Conservation (phyloP, 2,888 invertebrate species). For the Microctonus aethiopoides region DNA sequence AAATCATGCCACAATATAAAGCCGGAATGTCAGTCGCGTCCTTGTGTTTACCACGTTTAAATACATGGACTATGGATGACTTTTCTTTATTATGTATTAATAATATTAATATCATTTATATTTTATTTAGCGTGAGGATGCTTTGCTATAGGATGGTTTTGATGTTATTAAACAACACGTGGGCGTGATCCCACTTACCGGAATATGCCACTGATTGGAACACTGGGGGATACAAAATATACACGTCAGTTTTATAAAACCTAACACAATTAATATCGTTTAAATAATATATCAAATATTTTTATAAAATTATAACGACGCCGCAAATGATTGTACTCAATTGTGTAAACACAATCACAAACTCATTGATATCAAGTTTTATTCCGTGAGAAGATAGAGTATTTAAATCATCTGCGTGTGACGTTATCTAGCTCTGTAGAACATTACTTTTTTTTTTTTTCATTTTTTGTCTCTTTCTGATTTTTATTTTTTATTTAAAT, state of each 20-base stretch:
- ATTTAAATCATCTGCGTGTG: slow-evolving; percentile 29
- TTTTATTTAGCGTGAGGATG: slow-evolving; percentile 50
- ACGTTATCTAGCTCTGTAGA: slow-evolving; percentile 25
- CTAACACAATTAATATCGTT: slow-evolving; percentile 36
- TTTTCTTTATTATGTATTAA: slow-evolving; percentile 2
- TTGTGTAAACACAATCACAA: neutral
- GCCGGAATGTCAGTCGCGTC: slow-evolving; percentile 45
- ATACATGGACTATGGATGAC: neutral
- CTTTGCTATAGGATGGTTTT: slow-evolving; percentile 54
- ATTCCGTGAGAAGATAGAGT: slow-evolving; percentile 18
- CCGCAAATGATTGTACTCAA: slow-evolving; percentile 21
- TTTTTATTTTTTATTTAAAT: neutral
- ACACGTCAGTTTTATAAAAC: slow-evolving; percentile 61
- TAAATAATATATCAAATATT: slow-evolving; percentile 19
- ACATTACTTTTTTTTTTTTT: slow-evolving; percentile 5
- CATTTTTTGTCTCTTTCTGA: slow-evolving; percentile 3
- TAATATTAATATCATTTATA: slow-evolving; percentile 50
- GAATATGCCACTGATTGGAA: slow-evolving; percentile 97
- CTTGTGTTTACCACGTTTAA: neutral
- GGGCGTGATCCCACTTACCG: slow-evolving; percentile 82
- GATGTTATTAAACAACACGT: slow-evolving; percentile 47
- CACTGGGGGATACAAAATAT: slow-evolving; percentile 76
- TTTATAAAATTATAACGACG: neutral
- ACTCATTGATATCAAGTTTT: slow-evolving; percentile 4
- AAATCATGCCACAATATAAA: slow-evolving; percentile 59